A percentile compares a stretch with the other conserved stretches of the same genome.
phyloP scores from a whole-genome alignment of 2,888 invertebrate genomes.

The Adelognathus sp. region DNA sequence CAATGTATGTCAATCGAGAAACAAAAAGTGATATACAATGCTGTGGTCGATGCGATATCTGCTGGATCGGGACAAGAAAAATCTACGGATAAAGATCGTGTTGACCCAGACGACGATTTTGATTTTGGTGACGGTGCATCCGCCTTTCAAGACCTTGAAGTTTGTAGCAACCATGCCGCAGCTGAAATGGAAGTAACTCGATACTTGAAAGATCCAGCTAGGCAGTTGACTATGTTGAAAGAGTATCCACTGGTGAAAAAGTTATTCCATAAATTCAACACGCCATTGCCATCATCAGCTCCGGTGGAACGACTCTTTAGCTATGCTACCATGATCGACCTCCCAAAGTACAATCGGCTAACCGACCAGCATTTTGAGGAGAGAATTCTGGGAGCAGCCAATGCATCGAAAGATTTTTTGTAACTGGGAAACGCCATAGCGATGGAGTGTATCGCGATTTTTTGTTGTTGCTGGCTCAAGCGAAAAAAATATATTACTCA shows the following conservation, averaged over 20 bases:
- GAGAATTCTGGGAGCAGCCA: conserved; percentile 26
- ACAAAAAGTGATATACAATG: no score
- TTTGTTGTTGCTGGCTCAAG: no score
- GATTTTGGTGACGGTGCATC: conserved; percentile 14
- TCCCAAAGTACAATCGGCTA: no score
- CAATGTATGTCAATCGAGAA: no score
- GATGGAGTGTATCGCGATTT: no score
- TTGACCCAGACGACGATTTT: neutral
- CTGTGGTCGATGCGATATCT: neutral
- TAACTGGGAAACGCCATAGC: no score
- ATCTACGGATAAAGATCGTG: neutral
- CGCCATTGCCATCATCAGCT: conserved; percentile 26
- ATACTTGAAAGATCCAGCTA: neutral
- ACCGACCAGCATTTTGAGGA: conserved; percentile 33
- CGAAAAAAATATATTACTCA: no score
- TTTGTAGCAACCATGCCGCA: neutral
- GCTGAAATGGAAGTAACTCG: conserved; percentile 12
- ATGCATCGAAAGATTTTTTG: no score
- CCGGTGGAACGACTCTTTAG: conserved; percentile 28
- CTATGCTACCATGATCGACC: conserved; percentile 10
- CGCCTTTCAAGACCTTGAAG: neutral
- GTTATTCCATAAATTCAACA: conserved; percentile 27
- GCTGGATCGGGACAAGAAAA: neutral
- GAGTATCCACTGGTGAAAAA: conserved; percentile 21
- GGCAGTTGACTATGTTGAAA: neutral